phyloP scores from a whole-genome alignment of 2,797 vertebrate species.

The Coluber constrictor region DNA sequence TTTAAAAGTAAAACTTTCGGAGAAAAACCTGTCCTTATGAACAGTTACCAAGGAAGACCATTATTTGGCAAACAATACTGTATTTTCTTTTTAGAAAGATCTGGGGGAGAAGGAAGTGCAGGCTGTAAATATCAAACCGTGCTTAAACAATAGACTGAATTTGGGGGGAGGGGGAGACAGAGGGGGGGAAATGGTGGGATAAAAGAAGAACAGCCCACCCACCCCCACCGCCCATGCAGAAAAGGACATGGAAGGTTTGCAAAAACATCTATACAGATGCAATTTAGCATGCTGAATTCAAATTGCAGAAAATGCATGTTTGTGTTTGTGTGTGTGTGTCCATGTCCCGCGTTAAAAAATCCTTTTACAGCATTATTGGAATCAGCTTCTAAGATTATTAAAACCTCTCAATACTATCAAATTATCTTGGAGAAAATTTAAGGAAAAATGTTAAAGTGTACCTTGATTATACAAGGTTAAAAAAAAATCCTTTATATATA shows the following conservation, averaged over 20 bases:
- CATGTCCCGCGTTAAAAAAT: background rate
- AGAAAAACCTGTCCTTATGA: background rate
- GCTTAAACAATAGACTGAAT: background rate
- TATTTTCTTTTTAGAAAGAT: background rate
- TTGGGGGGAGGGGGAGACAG: background rate
- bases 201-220: background rate
- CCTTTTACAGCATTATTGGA: background rate
- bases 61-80: background rate
- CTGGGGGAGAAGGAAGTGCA: fast-evolving
- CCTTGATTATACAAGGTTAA: background rate
- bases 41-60: background rate
- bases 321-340: too few species aligned
- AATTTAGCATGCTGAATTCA: background rate
- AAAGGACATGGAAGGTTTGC: background rate
- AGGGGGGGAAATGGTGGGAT: background rate
- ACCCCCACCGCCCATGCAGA: too few species aligned
- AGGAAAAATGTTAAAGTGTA: background rate
- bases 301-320: background rate
- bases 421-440: background rate
- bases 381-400: background rate
- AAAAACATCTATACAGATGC: background rate
- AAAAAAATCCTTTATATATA: background rate
- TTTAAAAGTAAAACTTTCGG: constrained; percentile 9
- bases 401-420: background rate
- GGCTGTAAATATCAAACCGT: background rate